Conservation (phyloP, 1,140 invertebrate species). For the Lamellibrachia luymesi region DNA sequence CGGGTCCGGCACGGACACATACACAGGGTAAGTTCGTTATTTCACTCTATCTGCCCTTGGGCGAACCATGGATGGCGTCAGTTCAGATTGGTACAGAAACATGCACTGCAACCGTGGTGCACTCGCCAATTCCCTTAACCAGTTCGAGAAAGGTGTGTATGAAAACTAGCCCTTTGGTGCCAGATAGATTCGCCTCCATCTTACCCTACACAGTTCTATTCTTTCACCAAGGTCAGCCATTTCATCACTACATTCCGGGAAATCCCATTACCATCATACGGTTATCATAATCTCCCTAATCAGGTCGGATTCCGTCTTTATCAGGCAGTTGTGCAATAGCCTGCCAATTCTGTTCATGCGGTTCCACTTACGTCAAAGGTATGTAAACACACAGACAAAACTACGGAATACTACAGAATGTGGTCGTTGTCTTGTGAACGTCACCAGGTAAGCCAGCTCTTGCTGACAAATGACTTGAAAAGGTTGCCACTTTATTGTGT, state of each 20-base stretch:
- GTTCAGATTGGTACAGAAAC: not conserved
- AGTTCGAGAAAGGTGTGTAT: not conserved
- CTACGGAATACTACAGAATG: not conserved
- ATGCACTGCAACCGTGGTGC: not conserved
- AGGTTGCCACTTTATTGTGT: not conserved
- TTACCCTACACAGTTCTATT: not conserved
- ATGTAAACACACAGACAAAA: not conserved
- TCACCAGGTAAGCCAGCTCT: not conserved
- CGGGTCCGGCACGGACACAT: not conserved
- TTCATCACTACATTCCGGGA: not conserved
- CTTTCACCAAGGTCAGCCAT: not conserved
- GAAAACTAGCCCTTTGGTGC: not conserved
- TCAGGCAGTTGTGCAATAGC: not conserved
- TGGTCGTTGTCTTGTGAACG: not conserved
- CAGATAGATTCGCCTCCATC: not conserved
- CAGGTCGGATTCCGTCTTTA: not conserved
- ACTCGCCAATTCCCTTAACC: not conserved
- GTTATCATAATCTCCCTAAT: not conserved
- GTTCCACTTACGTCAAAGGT: not conserved
- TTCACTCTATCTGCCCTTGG: not conserved
- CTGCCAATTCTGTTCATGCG: not conserved
- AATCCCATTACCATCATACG: not conserved
- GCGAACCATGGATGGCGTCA: not conserved
- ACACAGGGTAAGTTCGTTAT: not conserved
- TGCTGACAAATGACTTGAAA: not conserved